Conservation (phyloP, 2,888 invertebrate genomes). For the Coelinius sp. region DNA sequence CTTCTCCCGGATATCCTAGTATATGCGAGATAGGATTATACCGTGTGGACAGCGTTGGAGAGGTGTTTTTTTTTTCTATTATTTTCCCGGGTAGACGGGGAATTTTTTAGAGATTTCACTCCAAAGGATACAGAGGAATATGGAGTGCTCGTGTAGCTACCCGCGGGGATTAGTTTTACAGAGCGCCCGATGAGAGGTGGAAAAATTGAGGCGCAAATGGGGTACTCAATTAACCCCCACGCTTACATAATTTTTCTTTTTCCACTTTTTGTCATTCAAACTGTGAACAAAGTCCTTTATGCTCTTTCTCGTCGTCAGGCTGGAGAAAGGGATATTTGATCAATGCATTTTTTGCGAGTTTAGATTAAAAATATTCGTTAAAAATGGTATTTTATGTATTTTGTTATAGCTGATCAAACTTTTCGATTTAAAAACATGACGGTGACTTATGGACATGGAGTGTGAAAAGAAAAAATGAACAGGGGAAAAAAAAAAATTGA, state of each 20-base stretch:
- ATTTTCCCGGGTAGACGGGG: conserved; percentile 8
- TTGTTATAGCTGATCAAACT: background rate
- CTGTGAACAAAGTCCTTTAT: background rate
- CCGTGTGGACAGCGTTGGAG: conserved; percentile 34
- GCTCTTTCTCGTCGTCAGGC: background rate
- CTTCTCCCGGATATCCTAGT: conserved; percentile 10
- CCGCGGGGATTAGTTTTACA: conserved; percentile 9
- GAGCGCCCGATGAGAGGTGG: background rate
- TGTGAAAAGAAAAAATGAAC: background rate
- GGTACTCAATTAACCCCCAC: conserved; percentile 5
- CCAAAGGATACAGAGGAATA: background rate
- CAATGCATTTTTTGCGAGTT: background rate
- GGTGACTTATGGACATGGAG: background rate
- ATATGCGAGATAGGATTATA: conserved; percentile 34
- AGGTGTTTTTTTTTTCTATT: background rate
- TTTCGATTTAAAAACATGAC: conserved; percentile 18
- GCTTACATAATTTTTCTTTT: conserved; percentile 1
- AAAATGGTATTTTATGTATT: background rate
- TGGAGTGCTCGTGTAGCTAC: background rate
- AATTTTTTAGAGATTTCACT: conserved; percentile 24
- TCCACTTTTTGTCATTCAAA: background rate
- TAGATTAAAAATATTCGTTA: background rate
- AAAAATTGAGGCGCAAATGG: conserved; percentile 11
- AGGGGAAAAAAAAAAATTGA: conserved; percentile 6
- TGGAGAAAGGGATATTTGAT: background rate